Conservation (phyloP, 2,113 vertebrate species). For the Odocoileus virginianus region DNA sequence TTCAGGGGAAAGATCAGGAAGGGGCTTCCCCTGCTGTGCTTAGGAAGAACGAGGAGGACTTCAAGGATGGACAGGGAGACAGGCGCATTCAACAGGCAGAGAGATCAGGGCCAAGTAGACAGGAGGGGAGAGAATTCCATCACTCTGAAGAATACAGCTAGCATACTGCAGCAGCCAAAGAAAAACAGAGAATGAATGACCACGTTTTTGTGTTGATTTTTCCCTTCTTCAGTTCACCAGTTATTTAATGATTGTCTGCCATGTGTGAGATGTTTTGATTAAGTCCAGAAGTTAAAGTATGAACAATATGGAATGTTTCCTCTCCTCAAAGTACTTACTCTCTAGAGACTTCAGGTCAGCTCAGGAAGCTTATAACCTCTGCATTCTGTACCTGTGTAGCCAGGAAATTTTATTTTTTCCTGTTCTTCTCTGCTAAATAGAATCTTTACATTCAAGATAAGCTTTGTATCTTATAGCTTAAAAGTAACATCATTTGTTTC, state of each 20-base stretch:
- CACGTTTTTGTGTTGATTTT: not conserved
- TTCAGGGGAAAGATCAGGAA: not conserved
- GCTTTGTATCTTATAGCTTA: conserved; percentile 17
- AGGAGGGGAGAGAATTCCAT: not conserved
- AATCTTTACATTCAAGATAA: conserved; percentile 54
- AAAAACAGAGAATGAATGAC: not conserved
- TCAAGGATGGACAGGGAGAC: not conserved
- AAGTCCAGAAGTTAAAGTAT: not conserved
- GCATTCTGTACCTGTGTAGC: not conserved
- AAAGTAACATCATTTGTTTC: conserved; percentile 30
- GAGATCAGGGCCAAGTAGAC: not conserved
- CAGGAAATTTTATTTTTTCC: conserved; percentile 27
- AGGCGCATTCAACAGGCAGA: not conserved
- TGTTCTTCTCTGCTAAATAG: not conserved
- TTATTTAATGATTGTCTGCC: not conserved
- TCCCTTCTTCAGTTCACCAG: not conserved
- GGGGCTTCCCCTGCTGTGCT: not conserved
- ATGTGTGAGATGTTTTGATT: not conserved
- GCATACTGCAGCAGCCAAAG: not conserved
- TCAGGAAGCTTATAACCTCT: not conserved
- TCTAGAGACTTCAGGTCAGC: not conserved
- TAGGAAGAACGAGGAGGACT: not conserved
- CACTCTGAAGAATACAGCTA: not conserved
- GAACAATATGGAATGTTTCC: not conserved
- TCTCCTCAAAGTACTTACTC: not conserved